Evolutionary conservation across 2,797 vertebrate genomes (phyloP), one percentile per base, ranked within the genome.

Genomic region (Lateolabrax maculatus): DNA sequence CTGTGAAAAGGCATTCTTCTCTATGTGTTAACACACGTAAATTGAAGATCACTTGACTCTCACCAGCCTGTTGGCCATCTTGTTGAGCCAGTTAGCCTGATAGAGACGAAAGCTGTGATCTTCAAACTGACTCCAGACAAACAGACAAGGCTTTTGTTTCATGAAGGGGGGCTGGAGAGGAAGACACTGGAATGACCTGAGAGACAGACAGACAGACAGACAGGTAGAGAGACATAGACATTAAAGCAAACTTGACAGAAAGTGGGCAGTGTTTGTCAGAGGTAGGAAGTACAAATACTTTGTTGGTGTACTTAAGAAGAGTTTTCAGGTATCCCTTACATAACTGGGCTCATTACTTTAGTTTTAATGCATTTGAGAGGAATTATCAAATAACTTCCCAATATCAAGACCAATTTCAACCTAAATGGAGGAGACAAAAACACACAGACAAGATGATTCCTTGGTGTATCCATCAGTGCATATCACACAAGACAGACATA

Each of bases 31-130:
- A 57, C 18, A 19, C 55, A 52, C 5, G 12, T 3, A 65, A 34
- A n/a, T 52, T 1, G 23, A 39, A 56, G 43, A 6, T 37, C 16
- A 10, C 1, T 23, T 2, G 55, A 46, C 34, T 29, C 91, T 80
- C 61, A 94, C 96, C 93, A 96, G 93, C 51, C 95, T 91, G 83
- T 96, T 94, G 0, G 95, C 94, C 90, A 97, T 96, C 91, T 97
- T 98, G 89, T 80, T 89, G 74, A 99, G 93, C 91, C 96, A 95
- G 92, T 98, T 99, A 70, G 95, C 95, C 90, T 96, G 96, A 87
- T 93, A 93, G 48, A 98, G 93, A 51, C 97, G 96, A 93, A 97
- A 98, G n/a, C 92, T 92, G 77, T 99, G 96, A 87, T 99, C 96
- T 84, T 99, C 97, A 93, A 96, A 98, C 88, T 93, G 92, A 90